Conservation (phyloP, 2,888 invertebrate species). For the Ochropleura plecta region DNA sequence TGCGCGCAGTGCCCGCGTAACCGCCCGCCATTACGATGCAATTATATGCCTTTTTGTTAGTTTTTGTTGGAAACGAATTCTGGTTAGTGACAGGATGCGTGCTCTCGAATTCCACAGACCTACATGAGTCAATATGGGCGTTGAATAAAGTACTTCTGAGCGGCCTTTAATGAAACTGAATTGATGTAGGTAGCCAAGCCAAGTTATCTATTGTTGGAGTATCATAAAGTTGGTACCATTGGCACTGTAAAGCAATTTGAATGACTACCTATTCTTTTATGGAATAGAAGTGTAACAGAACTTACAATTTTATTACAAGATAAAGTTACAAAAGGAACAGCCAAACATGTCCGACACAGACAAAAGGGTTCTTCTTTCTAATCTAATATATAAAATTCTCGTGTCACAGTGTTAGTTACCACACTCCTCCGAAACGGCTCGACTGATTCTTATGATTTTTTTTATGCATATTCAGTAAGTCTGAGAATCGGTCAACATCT, state of each 20-base stretch:
- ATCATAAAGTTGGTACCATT: not conserved
- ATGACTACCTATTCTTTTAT: not conserved
- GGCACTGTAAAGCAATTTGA: not conserved
- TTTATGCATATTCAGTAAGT: too few species aligned
- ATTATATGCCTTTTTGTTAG: slow-evolving; percentile 87
- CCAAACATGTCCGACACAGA: too few species aligned
- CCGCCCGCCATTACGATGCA: slow-evolving; percentile 79
- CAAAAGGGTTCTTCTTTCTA: too few species aligned
- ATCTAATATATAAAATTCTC: too few species aligned
- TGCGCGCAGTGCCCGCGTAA: slow-evolving; percentile 76
- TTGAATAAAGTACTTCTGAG: slow-evolving; percentile 51
- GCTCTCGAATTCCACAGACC: slow-evolving; percentile 72
- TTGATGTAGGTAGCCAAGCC: slow-evolving; percentile 30
- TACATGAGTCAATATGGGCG: slow-evolving; percentile 59
- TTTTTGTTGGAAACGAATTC: slow-evolving; percentile 74
- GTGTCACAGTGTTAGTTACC: too few species aligned
- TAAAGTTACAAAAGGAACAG: too few species aligned
- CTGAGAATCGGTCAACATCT: too few species aligned
- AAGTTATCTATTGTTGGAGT: slow-evolving; percentile 29
- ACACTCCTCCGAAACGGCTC: too few species aligned
- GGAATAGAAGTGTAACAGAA: too few species aligned
- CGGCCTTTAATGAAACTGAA: slow-evolving; percentile 47
- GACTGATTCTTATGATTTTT: too few species aligned
- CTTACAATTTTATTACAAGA: too few species aligned
- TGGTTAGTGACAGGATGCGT: slow-evolving; percentile 76